phyloP scores from a whole-genome alignment of 2,888 invertebrate genomes.

The Oithona nana region DNA sequence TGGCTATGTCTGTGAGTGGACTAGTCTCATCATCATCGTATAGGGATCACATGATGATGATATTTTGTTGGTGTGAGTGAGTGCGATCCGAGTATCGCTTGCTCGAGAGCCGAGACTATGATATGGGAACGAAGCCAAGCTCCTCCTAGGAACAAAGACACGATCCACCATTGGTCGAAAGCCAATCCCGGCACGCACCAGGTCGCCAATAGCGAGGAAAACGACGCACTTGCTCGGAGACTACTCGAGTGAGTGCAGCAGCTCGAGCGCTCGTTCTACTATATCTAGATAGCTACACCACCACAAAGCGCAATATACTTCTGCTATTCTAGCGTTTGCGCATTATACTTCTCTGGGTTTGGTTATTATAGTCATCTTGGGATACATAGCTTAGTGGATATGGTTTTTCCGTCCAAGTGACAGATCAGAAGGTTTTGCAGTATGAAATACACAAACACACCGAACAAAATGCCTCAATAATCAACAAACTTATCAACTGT shows the following conservation, averaged over 20 bases:
- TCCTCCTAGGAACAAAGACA: not conserved
- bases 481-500: too few relatives aligned
- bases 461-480: too few relatives aligned
- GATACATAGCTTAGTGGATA: too few relatives aligned
- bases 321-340: too few relatives aligned
- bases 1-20: not conserved
- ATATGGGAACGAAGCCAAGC: not conserved
- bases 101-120: not conserved
- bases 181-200: too few relatives aligned
- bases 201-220: not conserved
- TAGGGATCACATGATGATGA: not conserved
- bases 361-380: too few relatives aligned
- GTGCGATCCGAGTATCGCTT: not conserved
- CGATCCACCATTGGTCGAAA: not conserved
- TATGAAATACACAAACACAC: too few relatives aligned
- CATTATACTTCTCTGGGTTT: too few relatives aligned
- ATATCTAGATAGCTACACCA: too few relatives aligned
- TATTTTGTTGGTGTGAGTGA: not conserved
- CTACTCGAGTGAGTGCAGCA: not conserved
- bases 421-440: too few relatives aligned
- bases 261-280: not conserved
- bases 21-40: not conserved
- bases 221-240: not conserved
- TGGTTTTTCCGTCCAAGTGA: too few relatives aligned
- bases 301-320: too few relatives aligned